Base-by-base conservation (phyloP, 2,113 vertebrate genomes). In the Ailurus styani region DNA sequence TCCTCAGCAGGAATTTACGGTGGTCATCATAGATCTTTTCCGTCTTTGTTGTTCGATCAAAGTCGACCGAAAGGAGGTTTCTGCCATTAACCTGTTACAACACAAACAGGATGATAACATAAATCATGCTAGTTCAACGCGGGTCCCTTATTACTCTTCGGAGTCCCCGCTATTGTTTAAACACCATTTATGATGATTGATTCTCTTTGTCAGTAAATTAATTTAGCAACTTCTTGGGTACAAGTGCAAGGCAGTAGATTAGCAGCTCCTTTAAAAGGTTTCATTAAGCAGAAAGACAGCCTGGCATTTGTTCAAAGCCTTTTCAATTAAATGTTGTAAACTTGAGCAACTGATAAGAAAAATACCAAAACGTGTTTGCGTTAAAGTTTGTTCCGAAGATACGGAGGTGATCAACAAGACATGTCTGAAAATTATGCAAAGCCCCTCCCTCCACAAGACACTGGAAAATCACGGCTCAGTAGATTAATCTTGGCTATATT, bases 1-100 rank as follows among this genome's bases (percentile, higher is more conserved):
- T 99, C 98, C 99, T 99, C 98, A 99, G 98, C 40, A 99, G 99
- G 96, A 99, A 99, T 98, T 99, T 99, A 97, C 99, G 99, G 98
- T 99, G 99, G 99, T 99, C 99, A 31, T 99, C 99, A 25, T 99
- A 99, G 99, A 99, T 99, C 98, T 99, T 99, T 98, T 99, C 99
- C 10, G 99, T 99, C 99, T 99, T 99, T 92, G 99, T 99, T 60
- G 99, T 99, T 98, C 99, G 99, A 98, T 99, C 99, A 87, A 99
- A 99, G 99, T 99, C 99, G 77, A 99, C 99, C 0, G 99, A 99
- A 90, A 99, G 99, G 97, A 99, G 99, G 98, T 99, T 99, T 87
- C 99, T 99, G 94, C 99, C 99, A 34, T 99, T 99, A 98, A 99
- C 99, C 99, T 99, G 99, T 98, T 97, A 91, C 81, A 96, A 98